These are phyloP conservation scores for Timandra comae DNA, from an alignment of 2,888 invertebrate genomes.

Conservation along the genomic window DNA sequence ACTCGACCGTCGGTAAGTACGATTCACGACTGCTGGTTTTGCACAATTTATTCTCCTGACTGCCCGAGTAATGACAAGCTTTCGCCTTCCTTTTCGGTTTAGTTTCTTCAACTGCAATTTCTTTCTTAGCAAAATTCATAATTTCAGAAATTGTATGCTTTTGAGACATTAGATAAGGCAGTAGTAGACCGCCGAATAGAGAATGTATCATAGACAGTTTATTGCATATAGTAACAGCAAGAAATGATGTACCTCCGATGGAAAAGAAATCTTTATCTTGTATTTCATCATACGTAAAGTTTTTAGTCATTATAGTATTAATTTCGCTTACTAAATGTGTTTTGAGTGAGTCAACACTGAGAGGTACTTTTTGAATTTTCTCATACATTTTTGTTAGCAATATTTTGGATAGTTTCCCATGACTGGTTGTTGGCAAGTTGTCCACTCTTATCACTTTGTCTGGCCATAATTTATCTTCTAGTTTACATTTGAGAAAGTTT, in stretches of 20 bases:
- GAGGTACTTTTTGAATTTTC: constrained; percentile 27
- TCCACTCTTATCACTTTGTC: constrained; percentile 79
- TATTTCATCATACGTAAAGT: constrained; percentile 48
- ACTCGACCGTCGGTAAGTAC: too few species aligned
- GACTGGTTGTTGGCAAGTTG: constrained; percentile 77
- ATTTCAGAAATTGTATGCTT: constrained; percentile 55
- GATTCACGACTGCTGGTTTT: too few species aligned
- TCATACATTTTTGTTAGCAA: constrained; percentile 59
- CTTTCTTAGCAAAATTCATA: constrained; percentile 40
- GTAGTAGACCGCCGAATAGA: constrained; percentile 64
- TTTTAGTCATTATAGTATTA: constrained; percentile 15
- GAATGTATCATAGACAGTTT: constrained; percentile 66
- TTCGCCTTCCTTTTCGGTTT: constrained; percentile 37
- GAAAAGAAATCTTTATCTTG: constrained; percentile 71
- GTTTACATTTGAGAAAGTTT: constrained; percentile 56
- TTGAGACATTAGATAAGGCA: constrained; percentile 72
- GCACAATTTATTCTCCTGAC: constrained; percentile 3
- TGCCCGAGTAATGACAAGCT: constrained; percentile 16
- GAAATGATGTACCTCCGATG: constrained; percentile 84
- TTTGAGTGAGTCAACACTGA: constrained; percentile 33
- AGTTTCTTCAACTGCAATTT: constrained; percentile 28
- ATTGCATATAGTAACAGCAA: constrained; percentile 79
- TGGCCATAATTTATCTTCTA: constrained; percentile 76
- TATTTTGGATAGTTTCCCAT: constrained; percentile 82
- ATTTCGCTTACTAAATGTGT: constrained; percentile 43